These are phyloP conservation scores for Melanchra persicariae DNA, from an alignment of 2,888 invertebrate genomes.

Conservation along the genomic window DNA sequence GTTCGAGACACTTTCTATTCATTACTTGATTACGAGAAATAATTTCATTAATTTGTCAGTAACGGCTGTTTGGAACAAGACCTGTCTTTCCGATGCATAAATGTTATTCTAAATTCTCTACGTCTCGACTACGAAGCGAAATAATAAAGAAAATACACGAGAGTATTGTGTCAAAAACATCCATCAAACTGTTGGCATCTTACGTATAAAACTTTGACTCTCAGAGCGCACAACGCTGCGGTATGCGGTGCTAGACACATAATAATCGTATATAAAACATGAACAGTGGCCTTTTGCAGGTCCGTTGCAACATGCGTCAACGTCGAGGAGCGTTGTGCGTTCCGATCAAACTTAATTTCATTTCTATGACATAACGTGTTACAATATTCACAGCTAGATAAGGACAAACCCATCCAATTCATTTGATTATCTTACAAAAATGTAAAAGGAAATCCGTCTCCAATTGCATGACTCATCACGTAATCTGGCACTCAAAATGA, in stretches of 20 bases:
- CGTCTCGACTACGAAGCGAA: conserved; percentile 14
- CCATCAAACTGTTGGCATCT: conserved; percentile 16
- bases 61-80: conserved; percentile 37
- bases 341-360: not conserved
- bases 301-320: not conserved
- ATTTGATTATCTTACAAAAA: conserved; percentile 31
- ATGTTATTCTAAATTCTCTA: conserved; percentile 31
- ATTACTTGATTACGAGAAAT: conserved; percentile 44
- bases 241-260: no score
- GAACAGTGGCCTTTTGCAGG: not conserved
- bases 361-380: conserved; percentile 20
- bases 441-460: conserved; percentile 41
- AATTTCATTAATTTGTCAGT: conserved; percentile 36
- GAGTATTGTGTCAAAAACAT: conserved; percentile 20
- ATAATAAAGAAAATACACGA: conserved; percentile 20
- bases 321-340: no score
- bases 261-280: no score
- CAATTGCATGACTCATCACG: conserved; percentile 32
- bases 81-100: conserved; percentile 11
- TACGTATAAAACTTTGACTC: no score
- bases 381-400: not conserved
- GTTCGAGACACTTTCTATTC: conserved; percentile 55
- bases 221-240: no score
- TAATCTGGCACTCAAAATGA: conserved; percentile 33
- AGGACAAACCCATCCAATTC: conserved; percentile 11